A percentile compares a stretch with the other conserved stretches of the same genome.
Evolutionary conservation across 2,888 invertebrate species (phyloP).

Genomic region (Pandemis heparana): DNA sequence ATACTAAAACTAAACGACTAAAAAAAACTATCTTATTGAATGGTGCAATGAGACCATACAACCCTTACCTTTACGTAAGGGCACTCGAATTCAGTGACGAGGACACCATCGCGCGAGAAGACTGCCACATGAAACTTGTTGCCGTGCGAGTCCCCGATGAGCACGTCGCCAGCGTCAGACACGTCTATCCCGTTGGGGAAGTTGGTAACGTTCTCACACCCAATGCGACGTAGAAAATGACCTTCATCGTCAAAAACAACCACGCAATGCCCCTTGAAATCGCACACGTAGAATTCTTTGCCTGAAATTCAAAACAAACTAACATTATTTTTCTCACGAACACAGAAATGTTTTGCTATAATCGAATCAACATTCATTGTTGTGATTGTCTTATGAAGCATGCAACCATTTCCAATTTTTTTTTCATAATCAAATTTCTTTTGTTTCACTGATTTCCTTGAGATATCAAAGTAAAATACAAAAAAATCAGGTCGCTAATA

Average conservation of each 20-base stretch:
- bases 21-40: not conserved
- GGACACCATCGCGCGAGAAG: conserved; percentile 94
- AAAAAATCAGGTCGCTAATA: not conserved
- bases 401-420: not conserved
- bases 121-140: conserved; percentile 99
- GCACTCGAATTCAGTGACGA: conserved; percentile 97
- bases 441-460: not conserved
- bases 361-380: conserved; percentile 17
- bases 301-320: conserved; percentile 79
- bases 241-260: conserved; percentile 98
- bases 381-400: not conserved
- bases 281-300: conserved; percentile 97
- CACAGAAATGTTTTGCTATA: conserved; percentile 13
- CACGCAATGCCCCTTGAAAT: conserved; percentile 99
- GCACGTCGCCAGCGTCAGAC: conserved; percentile 97
- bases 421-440: not conserved
- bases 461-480: not conserved
- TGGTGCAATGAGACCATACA: not conserved
- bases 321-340: conserved; percentile 1
- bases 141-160: conserved; percentile 98
- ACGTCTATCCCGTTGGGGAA: conserved; percentile 99
- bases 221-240: conserved; percentile 96
- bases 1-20: not conserved
- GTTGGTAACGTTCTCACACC: conserved; percentile 97
- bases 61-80: conserved; percentile 96